phyloP scores from a whole-genome alignment of 2,113 vertebrate species.

The Podarcis muralis region DNA sequence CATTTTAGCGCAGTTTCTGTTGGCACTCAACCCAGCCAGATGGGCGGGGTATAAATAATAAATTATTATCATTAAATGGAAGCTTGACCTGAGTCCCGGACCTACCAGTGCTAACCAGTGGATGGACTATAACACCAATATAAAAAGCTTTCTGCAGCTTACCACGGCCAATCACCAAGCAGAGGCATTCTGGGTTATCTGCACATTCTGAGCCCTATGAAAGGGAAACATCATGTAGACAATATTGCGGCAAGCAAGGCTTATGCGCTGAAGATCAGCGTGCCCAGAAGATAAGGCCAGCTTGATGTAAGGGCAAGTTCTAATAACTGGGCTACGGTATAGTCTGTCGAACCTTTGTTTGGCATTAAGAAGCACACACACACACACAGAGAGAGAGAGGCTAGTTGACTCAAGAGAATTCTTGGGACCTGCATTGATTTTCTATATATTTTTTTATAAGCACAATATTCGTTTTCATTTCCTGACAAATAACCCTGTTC shows the following conservation, averaged over 20 bases:
- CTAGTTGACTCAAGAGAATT: constrained; percentile 49
- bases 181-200: not conserved
- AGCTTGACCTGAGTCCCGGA: not conserved
- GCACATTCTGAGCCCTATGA: not conserved
- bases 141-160: not conserved
- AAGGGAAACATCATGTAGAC: not conserved
- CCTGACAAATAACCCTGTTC: constrained; percentile 66
- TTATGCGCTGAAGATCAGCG: not conserved
- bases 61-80: too few species aligned
- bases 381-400: not conserved
- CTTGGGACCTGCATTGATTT: constrained; percentile 60
- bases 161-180: not conserved
- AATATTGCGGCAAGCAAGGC: not conserved
- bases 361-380: not conserved
- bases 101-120: not conserved
- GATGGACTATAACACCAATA: not conserved
- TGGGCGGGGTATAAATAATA: too few species aligned
- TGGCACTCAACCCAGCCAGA: not conserved
- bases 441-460: constrained; percentile 66
- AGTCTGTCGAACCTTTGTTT: constrained; percentile 31
- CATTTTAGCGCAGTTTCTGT: not conserved
- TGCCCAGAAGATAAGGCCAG: not conserved
- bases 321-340: not conserved
- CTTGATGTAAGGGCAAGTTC: not conserved
- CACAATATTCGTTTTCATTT: constrained; percentile 70